phyloP scores from a whole-genome alignment of 2,888 invertebrate genomes.

The Tanypteryx hageni region DNA sequence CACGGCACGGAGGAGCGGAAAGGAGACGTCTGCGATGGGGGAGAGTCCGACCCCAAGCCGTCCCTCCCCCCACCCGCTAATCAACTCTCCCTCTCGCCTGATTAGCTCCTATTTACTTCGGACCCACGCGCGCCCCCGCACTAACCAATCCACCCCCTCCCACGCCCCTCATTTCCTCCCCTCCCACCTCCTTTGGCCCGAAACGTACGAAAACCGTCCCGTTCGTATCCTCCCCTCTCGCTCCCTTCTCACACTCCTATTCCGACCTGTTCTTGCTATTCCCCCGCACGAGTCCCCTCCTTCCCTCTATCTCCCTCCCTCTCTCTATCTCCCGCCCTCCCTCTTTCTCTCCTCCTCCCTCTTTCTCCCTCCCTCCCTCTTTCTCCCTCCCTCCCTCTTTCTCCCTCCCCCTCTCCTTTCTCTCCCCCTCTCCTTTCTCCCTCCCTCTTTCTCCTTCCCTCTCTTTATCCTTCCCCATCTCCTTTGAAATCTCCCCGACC shows the following conservation, averaged over 20 bases:
- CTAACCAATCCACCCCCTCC: not conserved
- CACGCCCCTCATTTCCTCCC: too few relatives aligned
- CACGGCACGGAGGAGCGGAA: not conserved
- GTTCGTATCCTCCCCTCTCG: not conserved
- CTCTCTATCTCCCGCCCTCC: not conserved
- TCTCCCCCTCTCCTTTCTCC: not conserved
- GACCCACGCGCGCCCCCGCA: constrained; percentile 23
- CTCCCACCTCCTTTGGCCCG: not conserved
- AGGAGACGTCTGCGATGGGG: not conserved
- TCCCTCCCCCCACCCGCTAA: constrained; percentile 52
- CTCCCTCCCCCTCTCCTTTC: too few relatives aligned
- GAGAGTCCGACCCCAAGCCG: not conserved
- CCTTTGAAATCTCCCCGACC: not conserved
- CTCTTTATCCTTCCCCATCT: not conserved
- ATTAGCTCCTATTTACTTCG: constrained; percentile 59
- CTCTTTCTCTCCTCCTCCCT: not conserved
- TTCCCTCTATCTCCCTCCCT: not conserved
- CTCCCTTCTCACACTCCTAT: not conserved
- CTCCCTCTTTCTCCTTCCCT: not conserved
- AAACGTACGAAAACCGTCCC: not conserved
- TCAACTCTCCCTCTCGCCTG: constrained; percentile 60
- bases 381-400: not conserved
- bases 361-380: not conserved
- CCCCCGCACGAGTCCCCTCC: not conserved
- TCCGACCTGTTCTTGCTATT: not conserved